These are phyloP conservation scores for Pelecanus crispus DNA, from an alignment of 2,113 vertebrate genomes.

Conservation along the genomic window DNA sequence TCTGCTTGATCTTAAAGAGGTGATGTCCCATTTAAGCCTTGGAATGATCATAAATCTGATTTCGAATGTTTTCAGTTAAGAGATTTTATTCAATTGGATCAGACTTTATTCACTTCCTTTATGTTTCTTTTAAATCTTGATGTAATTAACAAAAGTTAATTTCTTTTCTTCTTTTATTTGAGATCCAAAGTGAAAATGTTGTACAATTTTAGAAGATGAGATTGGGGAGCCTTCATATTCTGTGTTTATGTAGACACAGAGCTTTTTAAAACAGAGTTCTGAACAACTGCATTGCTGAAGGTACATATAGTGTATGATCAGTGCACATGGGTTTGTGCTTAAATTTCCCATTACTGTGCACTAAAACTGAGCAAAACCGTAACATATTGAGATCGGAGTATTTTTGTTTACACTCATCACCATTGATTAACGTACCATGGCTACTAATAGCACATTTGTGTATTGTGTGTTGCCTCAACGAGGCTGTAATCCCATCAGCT, in stretches of 20 bases:
- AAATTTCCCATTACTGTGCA: neutral
- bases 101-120: neutral
- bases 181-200: neutral
- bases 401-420: neutral
- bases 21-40: neutral
- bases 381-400: neutral
- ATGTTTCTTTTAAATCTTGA: conserved; percentile 31
- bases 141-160: conserved; percentile 43
- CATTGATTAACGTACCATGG: neutral
- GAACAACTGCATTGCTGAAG: neutral
- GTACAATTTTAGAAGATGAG: neutral
- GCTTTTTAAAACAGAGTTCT: neutral
- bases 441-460: neutral
- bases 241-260: neutral
- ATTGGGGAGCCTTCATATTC: neutral
- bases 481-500: neutral
- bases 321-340: neutral
- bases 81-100: conserved; percentile 28
- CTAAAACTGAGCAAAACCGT: neutral
- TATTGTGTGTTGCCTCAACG: neutral
- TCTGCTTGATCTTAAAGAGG: neutral
- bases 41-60: neutral
- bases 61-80: conserved; percentile 11
- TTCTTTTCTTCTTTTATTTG: neutral
- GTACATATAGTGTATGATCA: neutral